A percentile compares a stretch with the other conserved stretches of the same genome.
Evolutionary conservation across 2,113 vertebrate genomes (phyloP).

Genomic region (Oryzias woworae): DNA sequence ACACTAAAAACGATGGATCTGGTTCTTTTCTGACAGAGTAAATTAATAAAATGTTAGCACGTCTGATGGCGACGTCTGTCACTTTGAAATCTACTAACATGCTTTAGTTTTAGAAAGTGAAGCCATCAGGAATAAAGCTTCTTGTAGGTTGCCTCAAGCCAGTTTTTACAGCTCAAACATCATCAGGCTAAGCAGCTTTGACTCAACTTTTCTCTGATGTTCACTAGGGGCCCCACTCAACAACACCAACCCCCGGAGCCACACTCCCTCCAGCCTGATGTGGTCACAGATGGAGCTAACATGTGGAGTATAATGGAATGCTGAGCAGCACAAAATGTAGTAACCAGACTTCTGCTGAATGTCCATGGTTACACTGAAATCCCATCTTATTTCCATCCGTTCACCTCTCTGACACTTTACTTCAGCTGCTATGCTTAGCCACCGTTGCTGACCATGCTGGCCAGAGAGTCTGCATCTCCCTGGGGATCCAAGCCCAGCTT

Average conservation of each 20-base stretch:
- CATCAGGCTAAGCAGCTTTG: constrained; percentile 11
- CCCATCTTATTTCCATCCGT: constrained; percentile 16
- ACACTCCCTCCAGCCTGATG: constrained; percentile 44
- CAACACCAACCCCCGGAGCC: constrained; percentile 50
- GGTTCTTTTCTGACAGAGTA: too few species aligned
- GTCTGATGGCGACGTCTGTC: constrained; percentile 2
- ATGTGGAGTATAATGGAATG: constrained; percentile 69
- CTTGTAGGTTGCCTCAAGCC: constrained; percentile 25
- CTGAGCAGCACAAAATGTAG: constrained; percentile 63
- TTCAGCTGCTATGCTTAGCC: constrained; percentile 65
- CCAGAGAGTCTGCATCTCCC: constrained; percentile 64
- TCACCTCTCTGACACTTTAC: constrained; percentile 8
- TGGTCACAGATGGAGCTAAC: constrained; percentile 52
- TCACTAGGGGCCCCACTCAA: constrained; percentile 55
- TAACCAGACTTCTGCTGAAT: constrained; percentile 62
- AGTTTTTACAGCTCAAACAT: constrained; percentile 43
- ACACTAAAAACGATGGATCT: too few species aligned
- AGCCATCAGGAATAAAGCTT: constrained; percentile 36
- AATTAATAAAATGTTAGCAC: constrained; percentile 1
- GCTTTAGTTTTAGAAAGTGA: constrained; percentile 27
- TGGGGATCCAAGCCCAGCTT: constrained; percentile 74
- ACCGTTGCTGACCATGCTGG: constrained; percentile 75
- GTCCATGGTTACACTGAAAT: constrained; percentile 60
- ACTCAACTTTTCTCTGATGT: constrained; percentile 31
- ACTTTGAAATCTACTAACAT: constrained; percentile 19